Percentiles rank a stretch among this genome's conserved stretches.
These are phyloP conservation scores for Ornithoptera alexandrae DNA, from an alignment of 2,888 invertebrate genomes.

Conservation along the genomic window DNA sequence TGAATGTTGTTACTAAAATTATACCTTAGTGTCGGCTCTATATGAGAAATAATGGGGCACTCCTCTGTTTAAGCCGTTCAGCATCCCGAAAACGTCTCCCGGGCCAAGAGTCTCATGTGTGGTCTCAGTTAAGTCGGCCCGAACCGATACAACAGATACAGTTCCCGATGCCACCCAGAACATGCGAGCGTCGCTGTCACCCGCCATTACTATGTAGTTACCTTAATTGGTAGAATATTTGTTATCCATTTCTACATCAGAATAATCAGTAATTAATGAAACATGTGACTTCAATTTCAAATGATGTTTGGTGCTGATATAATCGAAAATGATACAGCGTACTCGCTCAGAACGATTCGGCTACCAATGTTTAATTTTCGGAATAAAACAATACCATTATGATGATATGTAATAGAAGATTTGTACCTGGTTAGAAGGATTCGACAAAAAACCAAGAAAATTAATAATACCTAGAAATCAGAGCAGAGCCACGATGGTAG, in stretches of 20 bases:
- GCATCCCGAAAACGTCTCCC: constrained; percentile 75
- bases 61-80: constrained; percentile 73
- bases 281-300: too few relatives aligned
- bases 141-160: constrained; percentile 70
- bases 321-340: too few relatives aligned
- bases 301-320: too few relatives aligned
- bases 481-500: too few relatives aligned
- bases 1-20: not conserved
- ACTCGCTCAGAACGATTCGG: too few relatives aligned
- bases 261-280: too few relatives aligned
- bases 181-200: constrained; percentile 78
- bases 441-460: too few relatives aligned
- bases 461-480: too few relatives aligned
- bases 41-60: constrained; percentile 76
- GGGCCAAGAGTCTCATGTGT: constrained; percentile 67
- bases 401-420: too few relatives aligned
- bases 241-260: not conserved
- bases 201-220: constrained; percentile 77
- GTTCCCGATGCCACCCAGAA: constrained; percentile 75
- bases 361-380: too few relatives aligned
- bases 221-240: constrained; percentile 42
- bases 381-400: too few relatives aligned
- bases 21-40: constrained; percentile 72
- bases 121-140: constrained; percentile 65
- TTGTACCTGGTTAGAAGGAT: too few relatives aligned